These are phyloP conservation scores for Baronia brevicornis DNA, from an alignment of 2,888 invertebrate species.

Conservation along the genomic window DNA sequence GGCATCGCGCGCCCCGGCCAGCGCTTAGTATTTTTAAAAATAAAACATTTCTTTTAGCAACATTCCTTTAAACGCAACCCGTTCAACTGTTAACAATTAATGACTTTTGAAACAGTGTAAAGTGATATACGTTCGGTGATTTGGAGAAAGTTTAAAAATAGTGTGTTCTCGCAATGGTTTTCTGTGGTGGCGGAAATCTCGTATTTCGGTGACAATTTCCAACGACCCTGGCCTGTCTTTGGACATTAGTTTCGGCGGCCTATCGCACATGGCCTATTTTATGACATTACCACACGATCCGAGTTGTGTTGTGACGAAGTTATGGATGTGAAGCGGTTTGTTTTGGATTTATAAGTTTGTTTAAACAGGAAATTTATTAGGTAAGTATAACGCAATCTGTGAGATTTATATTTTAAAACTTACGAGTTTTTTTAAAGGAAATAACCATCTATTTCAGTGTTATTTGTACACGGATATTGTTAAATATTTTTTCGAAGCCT, in stretches of 20 bases:
- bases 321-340: constrained; percentile 10
- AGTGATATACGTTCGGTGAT: constrained; percentile 2
- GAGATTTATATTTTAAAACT: no score
- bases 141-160: constrained; percentile 51
- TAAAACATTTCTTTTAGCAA: constrained; percentile 42
- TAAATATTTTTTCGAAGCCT: no score
- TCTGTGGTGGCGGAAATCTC: constrained; percentile 33
- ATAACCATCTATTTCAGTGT: no score
- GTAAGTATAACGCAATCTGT: not conserved
- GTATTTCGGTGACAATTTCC: constrained; percentile 53
- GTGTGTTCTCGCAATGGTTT: constrained; percentile 28
- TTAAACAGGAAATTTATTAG: constrained; percentile 2
- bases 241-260: constrained; percentile 24
- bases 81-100: constrained; percentile 5
- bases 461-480: no score
- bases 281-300: constrained; percentile 17
- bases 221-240: constrained; percentile 24
- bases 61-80: constrained; percentile 19
- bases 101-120: constrained; percentile 4
- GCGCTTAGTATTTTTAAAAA: constrained; percentile 59
- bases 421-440: no score
- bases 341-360: no score
- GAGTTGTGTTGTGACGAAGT: constrained; percentile 18
- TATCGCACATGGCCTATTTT: constrained; percentile 24
- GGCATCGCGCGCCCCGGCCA: constrained; percentile 56